Conservation (phyloP, 2,888 invertebrate species). For the Mesorhabditis sp. region DNA sequence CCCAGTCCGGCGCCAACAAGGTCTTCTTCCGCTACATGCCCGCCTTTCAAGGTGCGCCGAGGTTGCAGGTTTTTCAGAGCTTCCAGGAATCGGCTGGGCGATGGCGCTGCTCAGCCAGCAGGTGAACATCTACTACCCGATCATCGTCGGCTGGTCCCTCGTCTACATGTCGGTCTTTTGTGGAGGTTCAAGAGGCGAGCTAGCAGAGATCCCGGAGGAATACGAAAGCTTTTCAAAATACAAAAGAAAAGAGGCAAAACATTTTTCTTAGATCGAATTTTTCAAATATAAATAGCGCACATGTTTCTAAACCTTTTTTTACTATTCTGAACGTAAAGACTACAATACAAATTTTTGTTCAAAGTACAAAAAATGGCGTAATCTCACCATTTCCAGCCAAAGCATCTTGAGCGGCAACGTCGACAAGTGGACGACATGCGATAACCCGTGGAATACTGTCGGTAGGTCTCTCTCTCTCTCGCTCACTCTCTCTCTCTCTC, state of each 20-base stretch:
- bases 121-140: slow-evolving; percentile 90
- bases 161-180: slow-evolving; percentile 67
- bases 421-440: slow-evolving; percentile 22
- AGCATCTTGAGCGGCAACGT: slow-evolving; percentile 13
- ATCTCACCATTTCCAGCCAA: no score
- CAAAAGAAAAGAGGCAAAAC: no score
- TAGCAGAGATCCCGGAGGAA: no score
- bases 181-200: no score
- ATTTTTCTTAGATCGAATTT: no score
- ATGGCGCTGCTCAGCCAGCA: slow-evolving; percentile 89
- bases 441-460: slow-evolving; percentile 25
- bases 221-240: no score
- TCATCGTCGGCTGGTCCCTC: slow-evolving; percentile 87
- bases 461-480: neutral
- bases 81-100: slow-evolving; percentile 75
- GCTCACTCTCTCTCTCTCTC: no score
- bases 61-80: slow-evolving; percentile 6
- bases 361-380: no score
- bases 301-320: no score
- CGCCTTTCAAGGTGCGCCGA: slow-evolving; percentile 9
- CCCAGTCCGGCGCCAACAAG: slow-evolving; percentile 9
- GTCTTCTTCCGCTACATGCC: slow-evolving; percentile 11
- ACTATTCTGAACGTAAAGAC: no score
- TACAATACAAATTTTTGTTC: no score
- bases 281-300: no score